Evolutionary conservation across 2,888 invertebrate genomes (phyloP), one percentile per base, ranked within the genome.

Genomic region (Tetanocera ferruginea): DNA sequence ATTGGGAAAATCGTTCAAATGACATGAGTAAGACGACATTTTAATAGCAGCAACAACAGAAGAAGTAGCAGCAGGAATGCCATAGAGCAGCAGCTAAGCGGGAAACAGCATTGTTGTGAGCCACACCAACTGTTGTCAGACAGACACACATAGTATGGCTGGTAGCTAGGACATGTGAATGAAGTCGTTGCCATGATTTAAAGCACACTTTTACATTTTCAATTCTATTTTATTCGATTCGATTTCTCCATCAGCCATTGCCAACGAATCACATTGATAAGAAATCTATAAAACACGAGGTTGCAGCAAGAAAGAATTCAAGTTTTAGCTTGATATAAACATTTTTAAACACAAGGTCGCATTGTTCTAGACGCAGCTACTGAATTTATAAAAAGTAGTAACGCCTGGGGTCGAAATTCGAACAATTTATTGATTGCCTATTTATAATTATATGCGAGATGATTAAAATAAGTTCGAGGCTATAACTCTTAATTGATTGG

Each of bases 1-100:
- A 87, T 88, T 87, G 86, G 83, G 85, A 84, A 86, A 86, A 84
- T 77, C 76, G 73, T 78, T 69, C 74, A 76, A 76, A 76, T 67
- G 77, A 60, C 51, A 52, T 66, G 43, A 74, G 69, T 75, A 77
- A 80, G 79, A 79, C 76, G 79, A 74, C 76, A 83, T 84, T 85
- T 86, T 84, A 85, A 85, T 84, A 83, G 84, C 81, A 80, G 78
- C 81, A 78, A 82, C 80, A 80, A 67, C 43, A 43, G 43, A 43
- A 43, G 43, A 11, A 43, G 43, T 2, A 43, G 37, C 37, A 37
- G 37, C 66, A 69, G 25, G 25, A 49, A 69, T 17, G 5, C n/a
- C 19, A n/a, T 17, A 4, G n/a, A 66, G 51, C 49, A 52, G 51
- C 69, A 51, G 51, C 11, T 17, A 17, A 62, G 60, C 25, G 60